Base-by-base conservation (phyloP, 2,888 invertebrate genomes). In the Stegophylla sp. region DNA sequence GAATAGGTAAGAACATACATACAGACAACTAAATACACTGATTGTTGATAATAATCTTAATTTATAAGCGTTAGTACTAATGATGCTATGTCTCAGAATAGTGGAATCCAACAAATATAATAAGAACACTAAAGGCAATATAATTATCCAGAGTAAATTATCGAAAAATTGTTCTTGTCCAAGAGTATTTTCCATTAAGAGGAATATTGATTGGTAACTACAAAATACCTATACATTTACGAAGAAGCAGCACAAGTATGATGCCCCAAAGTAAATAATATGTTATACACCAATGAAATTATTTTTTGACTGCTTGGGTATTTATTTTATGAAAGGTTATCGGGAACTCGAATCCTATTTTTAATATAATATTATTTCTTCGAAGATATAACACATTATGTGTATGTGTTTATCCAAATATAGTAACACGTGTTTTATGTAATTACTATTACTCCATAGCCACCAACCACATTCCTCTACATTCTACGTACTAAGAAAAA, bases 311-410 rank as follows among this genome's bases (percentile, higher is more conserved):
- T 13, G 28, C 48, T 13, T 17, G 48, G 51, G 20, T 51, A 69
- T 69, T 69, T 53, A n/a, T n/a, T 34, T 69, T 20, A 3, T 53
- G 20, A 34, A 69, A 51, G 51, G 28, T 34, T 51, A 69, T 51
- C 69, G n/a, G 17, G 5, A 34, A 53, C 20, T 34, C 20, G 26
- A 53, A 51, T 7, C 10, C 56, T 23, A 56, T 9, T n/a, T 15
- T 51, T 51, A 10, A 20, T 56, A n/a, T 53, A 56, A 56, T 9
- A 53, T 23, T 23, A 56, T 23, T 20, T 20, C 53, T 53, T 23
- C 10, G 10, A 53, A 53, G 23, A 53, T 53, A 53, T 15, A n/a
- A 51, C 2, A 51, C 17, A 1, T 28, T 17, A n/a, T 34, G 15
- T 59, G 3, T 26, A 61, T 17, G 15, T 28, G 5, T 61, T 12